Conservation (phyloP, 2,113 vertebrate species). For the Neolamprologus tretocephalus region DNA sequence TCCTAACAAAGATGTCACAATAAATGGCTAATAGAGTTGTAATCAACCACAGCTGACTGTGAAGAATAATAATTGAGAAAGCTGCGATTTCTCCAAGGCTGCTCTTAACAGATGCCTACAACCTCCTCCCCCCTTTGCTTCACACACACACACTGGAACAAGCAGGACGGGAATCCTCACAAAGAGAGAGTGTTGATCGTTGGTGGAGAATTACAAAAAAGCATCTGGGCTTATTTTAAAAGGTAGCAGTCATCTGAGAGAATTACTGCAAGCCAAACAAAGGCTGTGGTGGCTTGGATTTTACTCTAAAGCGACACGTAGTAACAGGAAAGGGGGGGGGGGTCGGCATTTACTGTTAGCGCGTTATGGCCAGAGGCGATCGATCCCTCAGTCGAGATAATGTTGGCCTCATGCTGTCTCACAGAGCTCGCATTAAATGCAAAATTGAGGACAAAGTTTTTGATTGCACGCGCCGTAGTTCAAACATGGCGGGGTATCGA, state of each 20-base stretch:
- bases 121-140: neutral
- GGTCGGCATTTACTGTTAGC: neutral
- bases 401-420: neutral
- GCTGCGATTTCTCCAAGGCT: neutral
- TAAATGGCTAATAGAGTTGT: neutral
- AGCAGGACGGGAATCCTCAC: neutral
- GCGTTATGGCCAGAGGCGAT: neutral
- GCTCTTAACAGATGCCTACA: conserved; percentile 17
- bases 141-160: neutral
- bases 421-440: neutral
- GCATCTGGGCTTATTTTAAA: conserved; percentile 27
- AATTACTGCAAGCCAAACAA: conserved; percentile 9
- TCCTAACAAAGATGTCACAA: neutral
- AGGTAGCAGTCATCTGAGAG: neutral
- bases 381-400: neutral
- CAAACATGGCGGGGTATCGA: neutral
- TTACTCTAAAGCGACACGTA: neutral
- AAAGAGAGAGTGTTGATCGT: neutral
- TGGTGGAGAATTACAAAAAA: neutral
- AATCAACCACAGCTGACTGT: neutral
- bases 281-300: neutral
- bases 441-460: neutral
- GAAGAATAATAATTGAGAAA: neutral
- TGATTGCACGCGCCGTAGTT: neutral
- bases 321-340: neutral